Conservation (phyloP, 2,888 invertebrate species). For the Micoletzkya japonica region DNA sequence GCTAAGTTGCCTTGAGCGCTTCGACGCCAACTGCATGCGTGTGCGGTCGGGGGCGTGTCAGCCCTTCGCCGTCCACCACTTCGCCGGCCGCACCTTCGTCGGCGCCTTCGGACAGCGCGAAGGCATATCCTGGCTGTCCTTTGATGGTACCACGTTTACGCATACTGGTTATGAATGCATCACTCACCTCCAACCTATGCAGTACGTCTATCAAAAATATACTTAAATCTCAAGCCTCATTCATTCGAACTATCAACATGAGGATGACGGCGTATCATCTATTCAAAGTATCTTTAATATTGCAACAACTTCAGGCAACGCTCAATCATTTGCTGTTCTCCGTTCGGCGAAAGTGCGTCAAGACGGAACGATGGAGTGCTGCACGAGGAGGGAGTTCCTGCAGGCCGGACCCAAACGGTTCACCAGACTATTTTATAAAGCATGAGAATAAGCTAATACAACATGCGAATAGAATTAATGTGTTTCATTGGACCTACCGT, state of each 20-base stretch:
- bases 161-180: not conserved
- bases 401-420: constrained; percentile 23
- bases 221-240: not conserved
- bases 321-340: constrained; percentile 19
- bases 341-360: constrained; percentile 1
- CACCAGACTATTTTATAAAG: not conserved
- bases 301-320: not conserved
- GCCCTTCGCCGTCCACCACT: constrained; percentile 9
- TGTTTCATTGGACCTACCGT: no score
- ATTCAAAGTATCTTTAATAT: not conserved
- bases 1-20: not conserved
- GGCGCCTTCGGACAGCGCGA: constrained; percentile 13
- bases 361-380: not conserved
- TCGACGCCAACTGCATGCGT: not conserved
- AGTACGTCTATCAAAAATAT: not conserved
- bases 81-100: constrained; percentile 7
- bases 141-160: not conserved
- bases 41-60: constrained; percentile 1
- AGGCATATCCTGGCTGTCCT: constrained; percentile 3
- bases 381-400: constrained; percentile 14
- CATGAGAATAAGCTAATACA: not conserved
- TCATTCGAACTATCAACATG: not conserved
- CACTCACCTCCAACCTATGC: no score
- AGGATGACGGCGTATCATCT: not conserved
- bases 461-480: no score